Evolutionary conservation across 2,113 vertebrate species (phyloP).

Genomic region (Etia nguti): DNA sequence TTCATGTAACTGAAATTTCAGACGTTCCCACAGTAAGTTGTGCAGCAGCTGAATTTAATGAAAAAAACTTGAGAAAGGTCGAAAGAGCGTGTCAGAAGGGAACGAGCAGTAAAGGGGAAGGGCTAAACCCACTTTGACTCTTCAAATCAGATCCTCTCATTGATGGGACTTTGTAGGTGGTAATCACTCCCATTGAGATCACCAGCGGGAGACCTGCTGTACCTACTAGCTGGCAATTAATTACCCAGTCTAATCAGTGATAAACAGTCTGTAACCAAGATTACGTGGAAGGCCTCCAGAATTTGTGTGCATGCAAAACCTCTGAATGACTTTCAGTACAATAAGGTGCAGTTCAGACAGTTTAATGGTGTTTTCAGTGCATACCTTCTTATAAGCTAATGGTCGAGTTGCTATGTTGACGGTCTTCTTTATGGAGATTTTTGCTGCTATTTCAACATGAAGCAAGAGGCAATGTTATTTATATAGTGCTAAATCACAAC

Average conservation of each 20-base stretch:
- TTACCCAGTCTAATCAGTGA: neutral
- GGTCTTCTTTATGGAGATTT: neutral
- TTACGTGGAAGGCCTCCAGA: neutral
- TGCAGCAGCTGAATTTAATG: neutral
- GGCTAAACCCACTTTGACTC: neutral
- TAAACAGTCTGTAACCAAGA: neutral
- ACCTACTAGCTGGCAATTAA: neutral
- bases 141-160: neutral
- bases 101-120: neutral
- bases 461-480: neutral
- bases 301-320: neutral
- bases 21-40: neutral
- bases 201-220: neutral
- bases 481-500: neutral
- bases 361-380: neutral
- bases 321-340: neutral
- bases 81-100: accelerated
- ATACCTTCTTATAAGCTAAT: neutral
- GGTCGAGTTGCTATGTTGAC: neutral
- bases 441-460: neutral
- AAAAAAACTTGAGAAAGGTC: neutral
- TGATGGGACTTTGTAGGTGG: neutral
- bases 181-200: neutral
- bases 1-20: neutral
- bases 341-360: neutral